These are phyloP conservation scores for Lathamus discolor DNA, from an alignment of 2,113 vertebrate genomes.

Conservation along the genomic window DNA sequence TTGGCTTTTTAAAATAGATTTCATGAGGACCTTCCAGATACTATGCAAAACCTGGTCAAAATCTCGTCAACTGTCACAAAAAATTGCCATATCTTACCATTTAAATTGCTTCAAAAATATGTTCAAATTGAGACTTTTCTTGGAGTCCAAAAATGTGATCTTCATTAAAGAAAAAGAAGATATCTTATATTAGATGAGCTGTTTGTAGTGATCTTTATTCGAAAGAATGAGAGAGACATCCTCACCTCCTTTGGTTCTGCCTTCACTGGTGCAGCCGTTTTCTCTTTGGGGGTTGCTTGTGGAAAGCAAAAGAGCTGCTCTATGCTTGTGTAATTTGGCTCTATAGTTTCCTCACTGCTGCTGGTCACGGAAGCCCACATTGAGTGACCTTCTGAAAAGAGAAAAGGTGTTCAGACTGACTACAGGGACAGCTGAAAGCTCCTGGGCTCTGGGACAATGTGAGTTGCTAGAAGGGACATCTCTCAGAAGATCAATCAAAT, in stretches of 20 bases:
- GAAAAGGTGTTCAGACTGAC: neutral
- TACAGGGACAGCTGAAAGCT: neutral
- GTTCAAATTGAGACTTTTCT: conserved; percentile 96
- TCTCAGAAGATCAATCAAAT: neutral
- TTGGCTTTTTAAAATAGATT: neutral
- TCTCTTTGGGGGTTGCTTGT: conserved; percentile 83
- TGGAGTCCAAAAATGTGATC: conserved; percentile 95
- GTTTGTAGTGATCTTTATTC: neutral
- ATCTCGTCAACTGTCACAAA: neutral
- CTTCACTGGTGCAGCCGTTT: conserved; percentile 74
- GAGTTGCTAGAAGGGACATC: neutral
- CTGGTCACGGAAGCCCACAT: conserved; percentile 86
- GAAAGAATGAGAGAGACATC: neutral
- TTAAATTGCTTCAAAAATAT: conserved; percentile 98
- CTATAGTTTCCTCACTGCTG: conserved; percentile 58
- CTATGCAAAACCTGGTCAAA: conserved; percentile 8
- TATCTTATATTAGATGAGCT: conserved; percentile 45
- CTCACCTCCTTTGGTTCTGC: conserved; percentile 91
- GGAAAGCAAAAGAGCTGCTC: conserved; percentile 95
- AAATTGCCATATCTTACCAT: conserved; percentile 79
- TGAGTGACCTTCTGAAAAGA: conserved; percentile 82
- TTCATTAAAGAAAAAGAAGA: conserved; percentile 72
- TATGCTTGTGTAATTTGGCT: conserved; percentile 92
- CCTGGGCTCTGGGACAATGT: neutral
- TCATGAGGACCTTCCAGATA: neutral